Conservation (phyloP, 2,797 vertebrate species). For the Cyprinella venusta region DNA sequence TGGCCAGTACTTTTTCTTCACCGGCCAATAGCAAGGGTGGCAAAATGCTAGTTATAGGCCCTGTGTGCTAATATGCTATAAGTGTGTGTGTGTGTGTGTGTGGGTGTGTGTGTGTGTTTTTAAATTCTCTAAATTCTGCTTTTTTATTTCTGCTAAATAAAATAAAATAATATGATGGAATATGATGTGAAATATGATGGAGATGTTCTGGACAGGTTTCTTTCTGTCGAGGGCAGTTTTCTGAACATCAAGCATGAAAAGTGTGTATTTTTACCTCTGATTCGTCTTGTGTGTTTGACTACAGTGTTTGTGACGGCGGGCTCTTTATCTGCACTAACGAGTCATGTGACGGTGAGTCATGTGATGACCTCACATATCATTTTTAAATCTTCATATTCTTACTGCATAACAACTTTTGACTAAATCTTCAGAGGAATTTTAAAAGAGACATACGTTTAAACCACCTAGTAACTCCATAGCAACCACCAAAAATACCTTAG, state of each 20-base stretch:
- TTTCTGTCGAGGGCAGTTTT: too few species aligned
- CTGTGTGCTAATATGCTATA: too few species aligned
- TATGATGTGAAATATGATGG: background rate
- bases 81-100: too few species aligned
- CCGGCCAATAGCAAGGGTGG: too few species aligned
- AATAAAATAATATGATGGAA: too few species aligned
- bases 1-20: too few species aligned
- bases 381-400: background rate
- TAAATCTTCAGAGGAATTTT: background rate
- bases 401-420: background rate
- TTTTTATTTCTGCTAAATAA: background rate
- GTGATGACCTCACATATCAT: background rate
- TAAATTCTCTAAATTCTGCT: background rate
- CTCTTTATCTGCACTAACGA: constrained; percentile 79
- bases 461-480: too few species aligned
- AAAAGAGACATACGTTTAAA: background rate
- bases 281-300: constrained; percentile 21
- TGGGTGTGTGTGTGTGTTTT: too few species aligned
- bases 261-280: background rate
- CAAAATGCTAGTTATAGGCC: too few species aligned
- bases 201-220: background rate
- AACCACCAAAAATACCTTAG: too few species aligned
- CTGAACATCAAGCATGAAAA: background rate
- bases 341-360: constrained; percentile 82
- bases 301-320: constrained; percentile 80